Base-by-base conservation (phyloP, 2,888 invertebrate species). In the Pandemis corylana region DNA sequence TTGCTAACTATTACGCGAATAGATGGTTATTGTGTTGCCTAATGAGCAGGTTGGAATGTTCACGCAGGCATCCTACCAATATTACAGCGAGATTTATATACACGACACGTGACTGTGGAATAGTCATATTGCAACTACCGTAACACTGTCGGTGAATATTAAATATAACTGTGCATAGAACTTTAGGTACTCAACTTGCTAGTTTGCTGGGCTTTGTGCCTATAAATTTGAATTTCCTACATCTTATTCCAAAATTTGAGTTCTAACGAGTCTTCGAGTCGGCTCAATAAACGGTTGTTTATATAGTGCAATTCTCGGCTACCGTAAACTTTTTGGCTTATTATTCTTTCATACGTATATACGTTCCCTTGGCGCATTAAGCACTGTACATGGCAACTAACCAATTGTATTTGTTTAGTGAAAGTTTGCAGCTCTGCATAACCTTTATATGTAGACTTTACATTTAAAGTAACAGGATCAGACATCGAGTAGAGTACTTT, bases 11-110 rank as follows among this genome's bases (percentile, higher is more conserved):
- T 75, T 66, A 63, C 70, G 70, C 53, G 44, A 20, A 56, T 62
- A 63, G 75, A 66, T 75, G 44, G 62, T 71, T 67, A 46, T 71
- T 75, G 12, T 63, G 67, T 63, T 46, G 63, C 62, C 46, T 76
- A 78, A 76, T 76, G 70, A 71, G 68, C 72, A 65, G 76, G 76
- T 68, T 74, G 77, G 72, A 76, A 73, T 71, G 76, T 71, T 76
- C 82, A 83, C 80, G 80, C 82, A 76, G 82, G 75, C 76, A 79
- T 77, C 77, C 72, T 77, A 76, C 68, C 68, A 77, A 71, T 77
- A 75, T 76, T 75, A 78, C 75, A 67, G 75, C 61, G 41, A 69
- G 69, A 62, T 20, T n/a, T 20, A 28, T 28, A 12, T 28, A 15
- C 20, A 56, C 9, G 0, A 15, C 20, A 56, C 9, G 0, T 56